Percentiles rank a stretch among this genome's conserved stretches.
Conservation (phyloP, 1,140 invertebrate species). For the Drosophila willistoni region DNA sequence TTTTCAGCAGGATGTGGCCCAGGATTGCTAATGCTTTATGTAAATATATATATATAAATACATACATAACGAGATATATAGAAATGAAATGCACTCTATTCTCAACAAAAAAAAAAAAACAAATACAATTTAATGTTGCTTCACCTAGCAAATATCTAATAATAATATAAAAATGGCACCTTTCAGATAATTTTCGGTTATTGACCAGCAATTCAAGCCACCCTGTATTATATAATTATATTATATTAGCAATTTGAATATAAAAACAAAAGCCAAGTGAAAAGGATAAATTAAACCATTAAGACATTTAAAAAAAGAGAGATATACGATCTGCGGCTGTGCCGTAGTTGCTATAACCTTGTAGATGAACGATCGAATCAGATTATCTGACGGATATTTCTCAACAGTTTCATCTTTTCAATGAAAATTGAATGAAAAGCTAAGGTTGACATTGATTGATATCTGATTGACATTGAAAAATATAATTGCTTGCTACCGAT, state of each 20-base stretch:
- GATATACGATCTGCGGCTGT: background rate
- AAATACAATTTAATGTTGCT: conserved; percentile 13
- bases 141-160: background rate
- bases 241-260: conserved; percentile 42
- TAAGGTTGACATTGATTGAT: no score
- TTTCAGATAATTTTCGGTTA: conserved; percentile 17
- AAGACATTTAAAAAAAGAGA: background rate
- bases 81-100: conserved; percentile 5
- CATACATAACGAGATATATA: background rate
- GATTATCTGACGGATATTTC: no score
- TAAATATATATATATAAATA: conserved; percentile 7
- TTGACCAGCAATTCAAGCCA: conserved; percentile 13
- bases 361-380: background rate
- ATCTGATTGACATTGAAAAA: no score
- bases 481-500: no score
- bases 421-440: no score
- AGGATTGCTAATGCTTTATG: conserved; percentile 25
- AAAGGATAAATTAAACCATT: background rate
- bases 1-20: conserved; percentile 27
- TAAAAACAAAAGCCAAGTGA: background rate
- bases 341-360: background rate
- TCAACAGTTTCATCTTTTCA: no score
- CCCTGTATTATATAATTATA: conserved; percentile 37
- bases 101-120: background rate
- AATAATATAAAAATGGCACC: conserved; percentile 34